These are phyloP conservation scores for Sinohyriopsis cumingii DNA, from an alignment of 2,888 invertebrate genomes.

Conservation along the genomic window DNA sequence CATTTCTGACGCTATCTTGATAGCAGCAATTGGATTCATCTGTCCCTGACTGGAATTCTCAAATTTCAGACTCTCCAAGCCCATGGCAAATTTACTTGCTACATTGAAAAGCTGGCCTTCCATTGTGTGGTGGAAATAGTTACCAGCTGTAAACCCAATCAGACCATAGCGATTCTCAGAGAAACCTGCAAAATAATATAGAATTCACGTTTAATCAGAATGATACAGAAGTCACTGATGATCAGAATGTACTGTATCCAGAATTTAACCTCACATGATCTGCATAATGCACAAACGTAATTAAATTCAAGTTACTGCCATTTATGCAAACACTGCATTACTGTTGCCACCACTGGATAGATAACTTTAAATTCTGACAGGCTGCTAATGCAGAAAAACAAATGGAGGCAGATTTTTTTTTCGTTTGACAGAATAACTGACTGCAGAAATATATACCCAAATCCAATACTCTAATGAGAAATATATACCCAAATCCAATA, in stretches of 20 bases:
- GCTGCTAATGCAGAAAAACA: too few species aligned
- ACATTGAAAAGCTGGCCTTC: conserved; percentile 63
- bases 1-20: conserved; percentile 78
- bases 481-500: too few species aligned
- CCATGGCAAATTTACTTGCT: conserved; percentile 51
- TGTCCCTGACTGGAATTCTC: conserved; percentile 22
- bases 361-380: too few species aligned
- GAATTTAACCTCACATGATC: too few species aligned
- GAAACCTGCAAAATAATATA: conserved; percentile 51
- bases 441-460: too few species aligned
- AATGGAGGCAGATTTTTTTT: too few species aligned
- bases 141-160: conserved; percentile 83
- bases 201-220: background rate
- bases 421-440: too few species aligned
- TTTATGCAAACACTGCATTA: too few species aligned
- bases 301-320: too few species aligned
- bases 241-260: background rate
- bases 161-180: conserved; percentile 80
- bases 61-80: conserved; percentile 49
- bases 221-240: background rate
- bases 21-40: conserved; percentile 74
- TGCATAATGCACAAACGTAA: too few species aligned
- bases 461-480: too few species aligned
- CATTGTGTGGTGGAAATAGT: conserved; percentile 81
- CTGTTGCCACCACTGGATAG: too few species aligned